A percentile compares a stretch with the other conserved stretches of the same genome.
Conservation (phyloP, 2,797 vertebrate genomes). For the Gorsachius magnificus region DNA sequence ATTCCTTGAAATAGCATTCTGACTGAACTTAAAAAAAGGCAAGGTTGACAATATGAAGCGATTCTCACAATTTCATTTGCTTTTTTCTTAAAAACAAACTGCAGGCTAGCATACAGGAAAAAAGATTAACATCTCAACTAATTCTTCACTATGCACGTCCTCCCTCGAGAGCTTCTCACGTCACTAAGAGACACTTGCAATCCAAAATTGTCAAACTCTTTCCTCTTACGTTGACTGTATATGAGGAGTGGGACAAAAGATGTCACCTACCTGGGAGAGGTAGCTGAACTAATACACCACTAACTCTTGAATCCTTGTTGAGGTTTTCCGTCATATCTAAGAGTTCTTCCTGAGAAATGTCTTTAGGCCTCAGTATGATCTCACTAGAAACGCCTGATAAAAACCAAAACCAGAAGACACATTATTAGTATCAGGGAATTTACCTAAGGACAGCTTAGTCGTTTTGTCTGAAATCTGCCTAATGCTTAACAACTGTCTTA, state of each 20-base stretch:
- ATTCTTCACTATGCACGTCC: not conserved
- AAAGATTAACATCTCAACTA: not conserved
- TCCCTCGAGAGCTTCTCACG: not conserved
- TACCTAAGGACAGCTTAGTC: not conserved
- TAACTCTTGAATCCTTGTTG: conserved; percentile 88
- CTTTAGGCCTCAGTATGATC: conserved; percentile 83
- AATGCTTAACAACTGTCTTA: not conserved
- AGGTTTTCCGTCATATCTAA: conserved; percentile 85
- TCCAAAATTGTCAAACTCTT: not conserved
- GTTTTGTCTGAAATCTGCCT: not conserved
- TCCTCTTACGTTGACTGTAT: not conserved
- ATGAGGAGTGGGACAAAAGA: not conserved
- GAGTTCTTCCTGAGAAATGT: conserved; percentile 89
- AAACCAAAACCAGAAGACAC: not conserved
- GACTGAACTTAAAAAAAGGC: not conserved
- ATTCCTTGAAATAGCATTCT: not conserved
- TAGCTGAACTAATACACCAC: conserved; percentile 90
- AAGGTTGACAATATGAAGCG: not conserved
- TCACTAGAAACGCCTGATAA: conserved; percentile 89
- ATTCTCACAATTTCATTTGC: not conserved
- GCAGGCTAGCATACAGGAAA: not conserved
- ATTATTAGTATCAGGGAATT: not conserved
- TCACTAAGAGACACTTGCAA: not conserved
- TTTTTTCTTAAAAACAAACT: not conserved
- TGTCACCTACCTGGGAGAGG: conserved; percentile 86